Base-by-base conservation (phyloP, 2,888 invertebrate species). In the Drosophila suboccidentalis region DNA sequence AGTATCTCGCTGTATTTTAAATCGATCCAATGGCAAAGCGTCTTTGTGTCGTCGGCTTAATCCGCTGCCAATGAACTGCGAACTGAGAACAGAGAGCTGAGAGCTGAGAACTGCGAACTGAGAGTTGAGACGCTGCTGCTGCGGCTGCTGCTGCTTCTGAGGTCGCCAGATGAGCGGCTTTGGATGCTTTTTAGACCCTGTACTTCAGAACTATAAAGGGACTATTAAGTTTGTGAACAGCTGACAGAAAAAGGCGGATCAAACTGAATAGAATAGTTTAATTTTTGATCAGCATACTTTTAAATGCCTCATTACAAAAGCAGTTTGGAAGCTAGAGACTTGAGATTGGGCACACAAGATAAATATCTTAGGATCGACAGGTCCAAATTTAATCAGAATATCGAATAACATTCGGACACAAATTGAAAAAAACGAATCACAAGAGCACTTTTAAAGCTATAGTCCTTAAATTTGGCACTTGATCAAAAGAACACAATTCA, bases 31-130 rank as follows among this genome's bases (percentile, higher is more conserved):
- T 85, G 79, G 79, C 83, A 87, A 85, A 75, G 75, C 75, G 81
- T 80, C 87, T 85, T 82, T 87, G 81, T 87, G 78, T 67, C 69
- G 76, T 69, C 79, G 75, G 76, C 87, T 90, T 90, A 90, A 90
- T 90, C 90, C 89, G 90, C 90, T 88, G 86, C 90, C 90, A 89
- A 90, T 90, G 90, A 90, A 90, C 90, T 90, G 90, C 80, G 66
- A 71, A 82, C 82, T 74, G 78, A 41, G n/a, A n/a, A n/a, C n/a
- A n/a, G n/a, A n/a, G 60, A 71, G 34, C 17, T 50, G 60, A 61
- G 61, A 57, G 9, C 90, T 88, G 90, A 78, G 64, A 68, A 80
- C 81, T 75, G 76, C 43, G 59, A 62, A 17, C 32, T 50, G 57
- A 72, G 61, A 59, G 41, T 41, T 22, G 57, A 43, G 5, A 63